phyloP scores from a whole-genome alignment of 1,140 invertebrate species.

The Helicoverpa armigera region DNA sequence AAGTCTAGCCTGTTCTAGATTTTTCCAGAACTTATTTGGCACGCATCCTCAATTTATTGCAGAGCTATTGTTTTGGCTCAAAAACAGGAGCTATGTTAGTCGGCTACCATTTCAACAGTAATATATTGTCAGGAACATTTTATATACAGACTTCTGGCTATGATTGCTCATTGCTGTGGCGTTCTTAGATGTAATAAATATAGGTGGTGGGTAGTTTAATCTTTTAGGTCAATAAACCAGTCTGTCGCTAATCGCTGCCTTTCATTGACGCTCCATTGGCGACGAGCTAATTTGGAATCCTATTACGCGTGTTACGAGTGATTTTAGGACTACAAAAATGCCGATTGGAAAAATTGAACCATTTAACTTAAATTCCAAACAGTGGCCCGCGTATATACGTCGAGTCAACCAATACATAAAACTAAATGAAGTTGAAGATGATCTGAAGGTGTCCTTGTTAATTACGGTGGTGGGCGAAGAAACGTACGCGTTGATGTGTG shows the following conservation, averaged over 20 bases:
- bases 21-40: slow-evolving; percentile 14
- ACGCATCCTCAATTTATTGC: background rate
- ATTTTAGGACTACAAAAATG: slow-evolving; percentile 47
- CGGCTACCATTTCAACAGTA: background rate
- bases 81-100: background rate
- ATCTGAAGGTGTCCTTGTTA: slow-evolving; percentile 57
- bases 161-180: background rate
- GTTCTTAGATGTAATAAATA: too few relatives aligned
- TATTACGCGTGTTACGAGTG: too few relatives aligned
- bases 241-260: too few relatives aligned
- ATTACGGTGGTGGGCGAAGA: slow-evolving; percentile 60
- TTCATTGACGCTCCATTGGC: too few relatives aligned
- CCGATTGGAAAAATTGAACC: slow-evolving; percentile 54
- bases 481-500: slow-evolving; percentile 63
- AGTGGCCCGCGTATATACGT: slow-evolving; percentile 60
- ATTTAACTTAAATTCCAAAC: slow-evolving; percentile 49
- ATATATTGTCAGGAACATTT: background rate
- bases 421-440: slow-evolving; percentile 58
- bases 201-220: too few relatives aligned
- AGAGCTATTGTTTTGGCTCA: background rate
- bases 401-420: slow-evolving; percentile 63
- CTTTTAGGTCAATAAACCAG: too few relatives aligned
- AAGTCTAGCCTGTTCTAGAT: background rate
- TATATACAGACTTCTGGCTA: background rate
- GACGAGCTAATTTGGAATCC: too few relatives aligned